phyloP scores from a whole-genome alignment of 1,140 invertebrate species.

The Leptonema lineaticorne region DNA sequence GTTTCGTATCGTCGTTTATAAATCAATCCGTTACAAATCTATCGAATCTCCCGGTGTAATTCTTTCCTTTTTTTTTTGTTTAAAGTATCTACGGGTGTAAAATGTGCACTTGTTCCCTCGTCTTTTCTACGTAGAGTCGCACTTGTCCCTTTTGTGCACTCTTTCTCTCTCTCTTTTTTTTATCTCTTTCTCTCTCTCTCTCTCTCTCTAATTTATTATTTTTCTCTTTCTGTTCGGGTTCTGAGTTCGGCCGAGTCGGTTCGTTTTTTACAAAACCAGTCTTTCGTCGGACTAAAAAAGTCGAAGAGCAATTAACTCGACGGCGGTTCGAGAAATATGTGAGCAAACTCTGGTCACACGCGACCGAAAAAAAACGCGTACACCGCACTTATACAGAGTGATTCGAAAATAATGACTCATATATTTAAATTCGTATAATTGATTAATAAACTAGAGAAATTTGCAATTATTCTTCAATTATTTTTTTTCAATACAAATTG shows the following conservation, averaged over 20 bases:
- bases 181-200: neutral
- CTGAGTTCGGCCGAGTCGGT: neutral
- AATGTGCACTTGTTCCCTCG: too few species aligned
- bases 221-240: neutral
- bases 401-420: too few species aligned
- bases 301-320: slow-evolving; percentile 21
- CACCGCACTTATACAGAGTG: neutral
- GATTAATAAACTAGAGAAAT: too few species aligned
- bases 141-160: too few species aligned
- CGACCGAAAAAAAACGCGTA: slow-evolving; percentile 4
- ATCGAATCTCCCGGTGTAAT: too few species aligned
- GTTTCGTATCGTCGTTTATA: slow-evolving; percentile 34
- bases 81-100: too few species aligned
- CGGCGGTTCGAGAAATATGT: slow-evolving; percentile 14
- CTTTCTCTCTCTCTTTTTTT: neutral
- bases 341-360: slow-evolving; percentile 9
- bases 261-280: slow-evolving; percentile 15
- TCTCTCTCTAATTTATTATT: too few species aligned
- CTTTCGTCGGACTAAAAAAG: slow-evolving; percentile 26
- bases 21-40: slow-evolving; percentile 34
- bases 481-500: too few species aligned
- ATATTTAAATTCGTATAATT: too few species aligned
- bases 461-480: too few species aligned
- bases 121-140: too few species aligned
- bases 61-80: too few species aligned